A percentile compares a stretch with the other conserved stretches of the same genome.
Conservation (phyloP, 2,113 vertebrate species). For the Dicerorhinus sumatrensis region DNA sequence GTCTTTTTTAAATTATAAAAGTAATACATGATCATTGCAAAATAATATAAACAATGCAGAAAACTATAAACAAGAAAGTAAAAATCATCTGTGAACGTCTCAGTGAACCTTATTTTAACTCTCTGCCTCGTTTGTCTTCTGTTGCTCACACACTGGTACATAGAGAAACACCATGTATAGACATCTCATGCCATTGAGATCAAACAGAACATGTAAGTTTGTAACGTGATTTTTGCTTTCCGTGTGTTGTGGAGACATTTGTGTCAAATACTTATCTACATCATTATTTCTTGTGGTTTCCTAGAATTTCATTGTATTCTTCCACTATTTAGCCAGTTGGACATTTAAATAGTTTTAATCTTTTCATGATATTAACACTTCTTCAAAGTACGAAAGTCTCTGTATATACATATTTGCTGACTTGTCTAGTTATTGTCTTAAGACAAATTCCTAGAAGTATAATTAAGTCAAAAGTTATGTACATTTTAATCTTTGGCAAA, state of each 20-base stretch:
- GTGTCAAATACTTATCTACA: neutral
- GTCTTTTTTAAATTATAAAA: neutral
- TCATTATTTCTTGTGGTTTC: neutral
- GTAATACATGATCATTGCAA: neutral
- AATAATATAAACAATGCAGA: neutral
- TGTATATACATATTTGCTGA: neutral
- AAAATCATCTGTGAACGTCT: neutral
- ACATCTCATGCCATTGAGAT: neutral
- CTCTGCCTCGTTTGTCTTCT: neutral
- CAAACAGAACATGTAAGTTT: neutral
- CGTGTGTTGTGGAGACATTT: neutral
- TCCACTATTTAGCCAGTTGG: neutral
- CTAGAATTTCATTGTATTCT: neutral
- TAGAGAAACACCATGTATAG: neutral
- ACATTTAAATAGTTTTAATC: conserved; percentile 4
- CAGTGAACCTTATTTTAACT: neutral
- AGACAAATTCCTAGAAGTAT: conserved; percentile 19
- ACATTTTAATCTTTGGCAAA: conserved; percentile 11
- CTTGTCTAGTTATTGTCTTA: conserved; percentile 28
- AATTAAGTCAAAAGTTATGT: conserved; percentile 1
- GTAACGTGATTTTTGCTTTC: neutral
- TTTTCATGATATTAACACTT: conserved; percentile 22
- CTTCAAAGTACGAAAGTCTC: conserved; percentile 18
- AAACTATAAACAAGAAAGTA: neutral
- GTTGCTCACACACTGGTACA: neutral